Evolutionary conservation across 2,113 vertebrate genomes (phyloP), one percentile per base, ranked within the genome.

Genomic region (Porphyrio hochstetteri): DNA sequence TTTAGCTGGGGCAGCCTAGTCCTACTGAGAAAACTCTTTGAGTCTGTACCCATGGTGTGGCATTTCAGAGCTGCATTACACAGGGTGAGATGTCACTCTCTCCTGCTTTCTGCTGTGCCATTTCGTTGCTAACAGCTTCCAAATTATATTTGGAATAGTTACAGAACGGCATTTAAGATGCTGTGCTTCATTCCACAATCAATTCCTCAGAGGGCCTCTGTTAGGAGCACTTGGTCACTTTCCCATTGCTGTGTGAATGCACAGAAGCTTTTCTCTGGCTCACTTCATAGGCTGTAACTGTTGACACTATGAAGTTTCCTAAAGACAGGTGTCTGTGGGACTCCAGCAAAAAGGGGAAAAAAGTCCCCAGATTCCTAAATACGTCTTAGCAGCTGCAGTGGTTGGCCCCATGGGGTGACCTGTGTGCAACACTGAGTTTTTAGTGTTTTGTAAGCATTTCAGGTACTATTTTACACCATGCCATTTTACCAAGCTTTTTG

Each of bases 401-500:
- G 33, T 48, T 97, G 96, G 88, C 38, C 38, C 38, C 38, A 38
- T 38, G 38, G 38, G 38, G 38, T 38, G 38, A 38, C 9, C 38
- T 38, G 38, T 38, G 78, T 91, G 81, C 89, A 92, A 91, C 71
- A 87, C 95, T 95, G 93, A 95, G 77, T 81, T 86, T 86, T 94
- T 87, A 95, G 21, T 78, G 60, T 93, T 96, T 96, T 93, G 80
- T 94, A 83, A 95, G 85, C 81, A 96, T 97, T 96, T 96, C 88
- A 95, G 97, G 96, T 96, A 95, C 96, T 77, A 92, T 96, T 96
- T 96, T 93, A 94, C 84, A 93, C 77, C 82, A 82, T 96, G 97
- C 92, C 92, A 42, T 94, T 97, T 82, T 95, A 88, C 96, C 95
- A 97, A 97, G 92, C 67, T 98, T 97, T 97, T 97, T 97, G 97